These are phyloP conservation scores for Pimpla rufipes DNA, from an alignment of 2,888 invertebrate genomes.

Conservation along the genomic window DNA sequence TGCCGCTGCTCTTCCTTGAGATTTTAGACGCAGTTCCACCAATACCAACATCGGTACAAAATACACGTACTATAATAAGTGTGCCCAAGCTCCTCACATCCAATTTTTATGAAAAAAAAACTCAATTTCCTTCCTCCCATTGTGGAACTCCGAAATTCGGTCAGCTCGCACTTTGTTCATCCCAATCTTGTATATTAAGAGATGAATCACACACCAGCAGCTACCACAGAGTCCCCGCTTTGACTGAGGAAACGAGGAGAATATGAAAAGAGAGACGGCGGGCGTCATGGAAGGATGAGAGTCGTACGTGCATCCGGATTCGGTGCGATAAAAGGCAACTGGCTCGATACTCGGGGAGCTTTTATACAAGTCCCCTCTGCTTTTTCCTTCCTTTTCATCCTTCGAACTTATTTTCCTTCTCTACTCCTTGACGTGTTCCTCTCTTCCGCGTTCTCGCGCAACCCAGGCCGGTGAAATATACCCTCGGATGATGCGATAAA, in stretches of 20 bases:
- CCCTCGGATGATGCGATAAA: conserved; percentile 56
- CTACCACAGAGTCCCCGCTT: conserved; percentile 5
- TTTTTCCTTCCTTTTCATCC: conserved; percentile 33
- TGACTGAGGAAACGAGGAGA: conserved; percentile 40
- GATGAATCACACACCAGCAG: conserved; percentile 13
- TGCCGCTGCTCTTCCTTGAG: conserved; percentile 53
- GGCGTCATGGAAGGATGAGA: conserved; percentile 63
- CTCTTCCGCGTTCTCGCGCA: background rate
- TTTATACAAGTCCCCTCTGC: conserved; percentile 39
- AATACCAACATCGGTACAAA: conserved; percentile 1
- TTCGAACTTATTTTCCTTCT: conserved; percentile 47
- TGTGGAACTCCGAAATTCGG: conserved; percentile 22
- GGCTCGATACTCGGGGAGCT: conserved; percentile 40
- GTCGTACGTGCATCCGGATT: conserved; percentile 61
- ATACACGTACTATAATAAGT: background rate
- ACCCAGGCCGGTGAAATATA: conserved; percentile 47
- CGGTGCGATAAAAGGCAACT: conserved; percentile 63
- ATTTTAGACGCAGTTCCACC: conserved; percentile 50
- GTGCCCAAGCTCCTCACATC: conserved; percentile 48
- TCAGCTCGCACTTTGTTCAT: conserved; percentile 2
- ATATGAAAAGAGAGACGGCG: conserved; percentile 7
- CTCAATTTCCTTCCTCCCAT: conserved; percentile 40
- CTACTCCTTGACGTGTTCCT: background rate
- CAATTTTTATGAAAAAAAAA: conserved; percentile 72
- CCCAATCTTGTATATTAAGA: conserved; percentile 28